Evolutionary conservation across 2,113 vertebrate species (phyloP).

Genomic region (Benitochromis conjunctus): DNA sequence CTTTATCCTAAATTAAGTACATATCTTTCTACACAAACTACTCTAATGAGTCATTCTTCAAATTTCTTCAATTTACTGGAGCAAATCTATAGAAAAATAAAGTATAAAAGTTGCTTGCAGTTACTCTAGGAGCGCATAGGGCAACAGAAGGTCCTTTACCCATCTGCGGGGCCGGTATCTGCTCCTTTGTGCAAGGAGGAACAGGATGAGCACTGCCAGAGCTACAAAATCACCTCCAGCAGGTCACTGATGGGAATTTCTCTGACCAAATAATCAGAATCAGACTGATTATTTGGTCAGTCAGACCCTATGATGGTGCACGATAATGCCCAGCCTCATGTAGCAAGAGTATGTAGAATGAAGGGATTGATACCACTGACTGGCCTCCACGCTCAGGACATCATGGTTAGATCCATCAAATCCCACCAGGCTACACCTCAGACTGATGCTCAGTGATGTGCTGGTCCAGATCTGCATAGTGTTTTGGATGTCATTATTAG

Average conservation of each 20-base stretch:
- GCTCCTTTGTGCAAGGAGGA: neutral
- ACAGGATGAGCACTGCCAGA: neutral
- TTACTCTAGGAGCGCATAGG: neutral
- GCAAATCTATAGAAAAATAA: neutral
- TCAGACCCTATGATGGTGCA: neutral
- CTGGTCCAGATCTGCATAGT: neutral
- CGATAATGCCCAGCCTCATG: fast-evolving
- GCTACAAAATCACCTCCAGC: neutral
- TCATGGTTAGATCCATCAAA: neutral
- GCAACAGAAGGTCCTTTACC: neutral
- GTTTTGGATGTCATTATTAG: neutral
- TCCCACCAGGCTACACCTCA: neutral
- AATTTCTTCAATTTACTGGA: neutral
- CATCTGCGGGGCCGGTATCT: neutral
- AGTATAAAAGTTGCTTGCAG: neutral
- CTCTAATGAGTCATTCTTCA: neutral
- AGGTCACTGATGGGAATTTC: neutral
- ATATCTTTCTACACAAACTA: neutral
- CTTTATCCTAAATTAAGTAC: neutral
- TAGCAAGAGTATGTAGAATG: neutral
- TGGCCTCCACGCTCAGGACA: neutral
- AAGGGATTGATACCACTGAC: neutral
- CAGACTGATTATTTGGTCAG: too few species aligned
- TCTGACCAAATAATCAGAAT: neutral
- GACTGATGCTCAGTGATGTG: neutral